Base-by-base conservation (phyloP, 2,113 vertebrate species). In the Gulo gulo region DNA sequence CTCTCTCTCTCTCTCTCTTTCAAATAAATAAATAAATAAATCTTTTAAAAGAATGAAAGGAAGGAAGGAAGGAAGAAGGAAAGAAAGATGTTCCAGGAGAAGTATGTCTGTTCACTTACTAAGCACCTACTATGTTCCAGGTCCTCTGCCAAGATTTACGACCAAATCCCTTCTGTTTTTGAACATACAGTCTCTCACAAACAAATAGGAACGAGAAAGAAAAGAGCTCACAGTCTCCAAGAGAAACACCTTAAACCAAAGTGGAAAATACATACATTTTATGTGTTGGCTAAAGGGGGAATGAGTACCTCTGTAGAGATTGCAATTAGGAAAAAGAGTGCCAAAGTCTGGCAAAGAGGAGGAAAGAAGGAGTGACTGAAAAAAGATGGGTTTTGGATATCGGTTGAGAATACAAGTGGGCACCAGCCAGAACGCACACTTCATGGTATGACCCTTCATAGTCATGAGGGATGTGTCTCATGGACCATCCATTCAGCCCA, bases 171-270 rank as follows among this genome's bases (percentile, higher is more conserved):
- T 90, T 97, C n/a, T 80, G 65, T 52, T 61, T 87, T 87, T 87
- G 42, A 61, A 88, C 55, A 59, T 88, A 20, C 23, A 42, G 45
- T 91, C 24, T 84, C 63, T 93, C 82, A 91, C 14, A 81, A 97
- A 82, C 18, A 96, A 92, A 97, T 36, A 74, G 4, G 20, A 92
- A 84, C 79, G 95, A 67, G 36, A 73, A 96, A 94, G 52, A 79
- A 92, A 42, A 42, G 29, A 93, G 34, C 18, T 65, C 26, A 76
- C 7, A 13, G 23, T 92, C 73, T 88, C 50, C 45, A 78, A 73
- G 71, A 69, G 45, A 91, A 85, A 86, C 5, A 78, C 29, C 82
- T 59, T 59, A 88, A 97, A 50, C 15, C 47, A 76, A 88, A 84
- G 29, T 82, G 34, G 86, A 93, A 90, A 36, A 79, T 36, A 79